These are phyloP conservation scores for Cettia cetti DNA, from an alignment of 2,113 vertebrate genomes.

Conservation along the genomic window DNA sequence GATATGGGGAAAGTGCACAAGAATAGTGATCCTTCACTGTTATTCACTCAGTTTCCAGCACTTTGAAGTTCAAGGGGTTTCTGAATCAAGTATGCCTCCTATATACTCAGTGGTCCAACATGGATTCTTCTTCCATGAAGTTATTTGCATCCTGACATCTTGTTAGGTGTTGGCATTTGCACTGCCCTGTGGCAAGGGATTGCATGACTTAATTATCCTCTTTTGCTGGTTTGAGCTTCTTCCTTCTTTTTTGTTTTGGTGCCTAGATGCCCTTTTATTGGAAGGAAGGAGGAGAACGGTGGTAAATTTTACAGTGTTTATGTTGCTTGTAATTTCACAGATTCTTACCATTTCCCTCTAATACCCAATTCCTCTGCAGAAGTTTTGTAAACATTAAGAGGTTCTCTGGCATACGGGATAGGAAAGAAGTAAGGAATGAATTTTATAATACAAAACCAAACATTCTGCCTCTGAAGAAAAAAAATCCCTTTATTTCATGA, in stretches of 20 bases:
- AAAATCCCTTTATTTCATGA: not conserved
- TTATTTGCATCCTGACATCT: not conserved
- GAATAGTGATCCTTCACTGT: not conserved
- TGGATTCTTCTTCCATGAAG: not conserved
- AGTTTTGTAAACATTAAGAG: not conserved
- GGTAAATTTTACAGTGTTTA: not conserved
- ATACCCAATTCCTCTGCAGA: not conserved
- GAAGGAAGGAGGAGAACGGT: not conserved
- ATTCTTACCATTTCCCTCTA: not conserved
- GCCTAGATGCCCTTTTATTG: not conserved
- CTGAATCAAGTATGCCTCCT: not conserved
- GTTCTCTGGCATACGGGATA: not conserved
- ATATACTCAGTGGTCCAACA: not conserved
- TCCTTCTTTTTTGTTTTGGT: not conserved
- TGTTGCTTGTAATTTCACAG: not conserved
- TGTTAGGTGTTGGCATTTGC: not conserved
- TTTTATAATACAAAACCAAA: not conserved
- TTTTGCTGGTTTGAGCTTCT: not conserved
- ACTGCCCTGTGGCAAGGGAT: not conserved
- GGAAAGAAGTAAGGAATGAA: not conserved
- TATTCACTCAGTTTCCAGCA: not conserved
- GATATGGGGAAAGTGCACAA: not conserved
- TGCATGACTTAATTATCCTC: not conserved
- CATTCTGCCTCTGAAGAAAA: not conserved
- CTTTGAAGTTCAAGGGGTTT: not conserved